phyloP scores from a whole-genome alignment of 2,113 vertebrate species.

The Pygoscelis antarcticus region DNA sequence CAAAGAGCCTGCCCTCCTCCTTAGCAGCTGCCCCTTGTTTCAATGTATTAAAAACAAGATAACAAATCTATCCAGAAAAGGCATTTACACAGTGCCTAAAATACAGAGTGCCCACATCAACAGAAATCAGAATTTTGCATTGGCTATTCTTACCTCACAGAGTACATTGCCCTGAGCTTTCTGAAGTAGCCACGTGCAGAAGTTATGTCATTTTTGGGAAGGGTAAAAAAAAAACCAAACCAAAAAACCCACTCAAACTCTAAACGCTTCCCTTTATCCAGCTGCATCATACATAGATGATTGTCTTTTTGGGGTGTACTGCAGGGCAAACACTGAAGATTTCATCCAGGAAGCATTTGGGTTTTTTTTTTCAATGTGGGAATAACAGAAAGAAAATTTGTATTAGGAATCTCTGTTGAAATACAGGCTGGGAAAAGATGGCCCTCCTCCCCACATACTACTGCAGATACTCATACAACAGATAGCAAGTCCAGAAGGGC shows the following conservation, averaged over 20 bases:
- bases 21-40: conserved; percentile 33
- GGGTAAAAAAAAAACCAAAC: background rate
- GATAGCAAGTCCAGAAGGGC: background rate
- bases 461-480: background rate
- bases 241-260: background rate
- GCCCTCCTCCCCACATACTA: background rate
- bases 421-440: background rate
- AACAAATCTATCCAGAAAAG: background rate
- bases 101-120: background rate
- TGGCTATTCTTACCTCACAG: background rate
- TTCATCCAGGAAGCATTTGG: background rate
- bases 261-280: background rate
- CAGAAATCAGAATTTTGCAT: background rate
- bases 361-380: background rate
- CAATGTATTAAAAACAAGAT: background rate
- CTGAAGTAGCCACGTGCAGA: background rate
- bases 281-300: background rate
- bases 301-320: background rate
- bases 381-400: background rate
- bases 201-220: background rate
- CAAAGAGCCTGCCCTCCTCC: conserved; percentile 1
- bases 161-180: background rate
- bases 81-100: background rate
- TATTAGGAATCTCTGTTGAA: background rate
- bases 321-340: background rate